Evolutionary conservation across 1,140 invertebrate species (phyloP), one percentile per base, ranked within the genome.

Genomic region (Drosophila obscura): DNA sequence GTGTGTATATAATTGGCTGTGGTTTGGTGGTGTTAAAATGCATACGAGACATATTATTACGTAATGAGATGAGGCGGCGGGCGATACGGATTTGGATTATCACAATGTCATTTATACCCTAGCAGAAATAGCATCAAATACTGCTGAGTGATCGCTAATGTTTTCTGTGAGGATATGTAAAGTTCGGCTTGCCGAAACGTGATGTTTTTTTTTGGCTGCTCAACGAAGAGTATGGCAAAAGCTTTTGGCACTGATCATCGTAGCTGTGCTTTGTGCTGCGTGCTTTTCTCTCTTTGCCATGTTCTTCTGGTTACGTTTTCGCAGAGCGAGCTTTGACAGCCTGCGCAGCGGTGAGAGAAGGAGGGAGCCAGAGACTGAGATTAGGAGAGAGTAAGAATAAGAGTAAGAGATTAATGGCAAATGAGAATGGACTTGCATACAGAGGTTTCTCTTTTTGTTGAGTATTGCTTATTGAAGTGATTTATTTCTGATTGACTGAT

Each of bases 21-120:
- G 49, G 55, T 44, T 77, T 71, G 57, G 67, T 59, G 67, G 80
- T 73, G 83, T 88, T 88, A 88, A 80, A 75, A 89, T 88, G 83
- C 83, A 75, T 80, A 73, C 68, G 79, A 79, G 82, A 88, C 78
- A 87, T 82, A 88, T 83, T 87, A 88, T 80, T 88, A 88, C 84
- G 80, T 88, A 81, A 88, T 88, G 83, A 88, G 79, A 88, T 88
- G 83, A 88, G 83, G 84, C 83, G 84, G 67, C 52, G 83, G 67
- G 81, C 82, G 81, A 84, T 84, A 87, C 82, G 77, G 71, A 57
- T 65, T 74, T 74, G 72, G 72, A 74, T 74, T 74, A 74, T 74
- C 71, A 74, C 73, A 35, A 45, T 57, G 62, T 22, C 51, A 51
- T 48, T 58, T 31, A 43, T 60, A 35, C 60, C 56, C 52, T 69